Base-by-base conservation (phyloP, 2,888 invertebrate genomes). In the Caenorhabditis sp. region DNA sequence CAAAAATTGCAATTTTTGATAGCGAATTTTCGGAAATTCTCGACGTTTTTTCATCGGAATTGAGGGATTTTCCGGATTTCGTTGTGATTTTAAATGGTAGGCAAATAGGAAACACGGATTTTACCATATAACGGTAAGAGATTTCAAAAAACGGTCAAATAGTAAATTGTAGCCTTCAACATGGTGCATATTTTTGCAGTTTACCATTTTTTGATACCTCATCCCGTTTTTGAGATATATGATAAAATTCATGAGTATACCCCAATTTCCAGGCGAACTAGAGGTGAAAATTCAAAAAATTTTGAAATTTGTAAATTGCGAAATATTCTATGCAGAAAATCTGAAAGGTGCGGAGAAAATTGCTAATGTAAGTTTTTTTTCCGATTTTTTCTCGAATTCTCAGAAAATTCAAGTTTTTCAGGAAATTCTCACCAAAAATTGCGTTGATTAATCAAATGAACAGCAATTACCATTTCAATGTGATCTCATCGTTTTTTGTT, bases 1-100 rank as follows among this genome's bases (percentile, higher is more conserved):
- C 47, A 2, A 18, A 28, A 18, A 15, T 37, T 9, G 15, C 20
- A 1, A 26, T 55, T 8, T 3, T 55, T 2, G 55, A 55, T 32
- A n/a, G 1, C n/a, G n/a, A 37, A 61, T 32, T 47, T 24, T 58
- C 50, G 26, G 51, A 60, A 3, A 28, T 70, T 53, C 62, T 70
- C 15, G 22, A 40, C 0, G 32, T 61, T 26, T 70, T 61, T 3
- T 22, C 2, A 6, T 9, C 3, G 26, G 35, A 32, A 20, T 9
- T 71, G 11, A 51, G 22, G 20, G 26, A 28, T 28, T 71, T 71
- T 47, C 71, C 71, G 15, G 24, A 20, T 3, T 53, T 40, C 28
- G 20, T 51, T 20, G 28, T 70, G 3, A 24, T 53, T 50, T 11
- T 56, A 0, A 22, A 56, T 32, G 50, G 50, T 20, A 1, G 11